These are phyloP conservation scores for Anguilla megastoma DNA, from an alignment of 2,797 vertebrate species.

Conservation along the genomic window DNA sequence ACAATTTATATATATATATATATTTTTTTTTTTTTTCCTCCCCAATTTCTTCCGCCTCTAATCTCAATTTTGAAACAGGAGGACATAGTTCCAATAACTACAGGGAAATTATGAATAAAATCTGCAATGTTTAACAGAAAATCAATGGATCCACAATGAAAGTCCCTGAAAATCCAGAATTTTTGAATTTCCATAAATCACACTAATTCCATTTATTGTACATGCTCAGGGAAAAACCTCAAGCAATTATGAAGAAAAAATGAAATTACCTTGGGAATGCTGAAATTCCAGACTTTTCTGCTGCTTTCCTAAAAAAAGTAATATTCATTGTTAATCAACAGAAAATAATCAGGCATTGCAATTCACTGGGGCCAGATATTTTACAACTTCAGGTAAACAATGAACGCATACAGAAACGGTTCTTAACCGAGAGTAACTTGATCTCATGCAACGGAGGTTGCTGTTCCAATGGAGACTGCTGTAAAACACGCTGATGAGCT, in stretches of 20 bases:
- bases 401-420: too few species aligned
- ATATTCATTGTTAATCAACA: neutral
- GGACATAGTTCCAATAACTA: neutral
- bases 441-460: too few species aligned
- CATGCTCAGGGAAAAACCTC: neutral
- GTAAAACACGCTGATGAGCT: too few species aligned
- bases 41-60: neutral
- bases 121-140: neutral
- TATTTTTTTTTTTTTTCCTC: too few species aligned
- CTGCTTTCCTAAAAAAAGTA: slow-evolving; percentile 60
- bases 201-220: neutral
- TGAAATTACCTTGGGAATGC: slow-evolving; percentile 62
- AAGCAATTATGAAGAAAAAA: neutral
- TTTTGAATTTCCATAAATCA: neutral
- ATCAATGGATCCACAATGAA: neutral
- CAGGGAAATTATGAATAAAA: neutral
- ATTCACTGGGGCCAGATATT: neutral
- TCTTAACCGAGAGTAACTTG: too few species aligned
- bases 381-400: neutral
- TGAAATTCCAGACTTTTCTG: slow-evolving; percentile 61
- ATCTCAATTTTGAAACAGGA: neutral
- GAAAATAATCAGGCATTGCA: neutral
- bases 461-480: too few species aligned
- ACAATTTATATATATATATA: too few species aligned
- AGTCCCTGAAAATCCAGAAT: neutral